phyloP scores from a whole-genome alignment of 2,888 invertebrate genomes.

The Tipula helvola region DNA sequence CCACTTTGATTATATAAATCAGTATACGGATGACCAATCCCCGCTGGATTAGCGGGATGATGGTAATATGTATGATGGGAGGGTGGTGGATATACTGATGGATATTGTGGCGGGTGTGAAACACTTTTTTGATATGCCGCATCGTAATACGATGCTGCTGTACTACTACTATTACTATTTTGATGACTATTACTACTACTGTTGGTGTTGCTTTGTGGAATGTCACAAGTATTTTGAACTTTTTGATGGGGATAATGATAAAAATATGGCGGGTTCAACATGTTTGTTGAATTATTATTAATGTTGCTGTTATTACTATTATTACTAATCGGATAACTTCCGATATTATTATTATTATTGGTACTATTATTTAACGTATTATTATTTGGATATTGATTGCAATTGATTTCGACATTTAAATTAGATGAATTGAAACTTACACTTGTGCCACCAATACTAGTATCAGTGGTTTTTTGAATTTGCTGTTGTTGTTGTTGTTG shows the following conservation, averaged over 20 bases:
- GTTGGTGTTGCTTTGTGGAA: not conserved
- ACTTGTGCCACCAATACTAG: not conserved
- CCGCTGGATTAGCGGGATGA: not conserved
- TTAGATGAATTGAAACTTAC: not conserved
- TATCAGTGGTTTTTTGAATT: not conserved
- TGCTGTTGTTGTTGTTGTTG: not conserved
- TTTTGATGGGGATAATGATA: not conserved
- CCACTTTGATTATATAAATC: not conserved
- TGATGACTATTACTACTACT: not conserved
- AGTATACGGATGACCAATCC: not conserved
- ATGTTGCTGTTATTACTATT: not conserved
- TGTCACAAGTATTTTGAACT: conserved; percentile 4
- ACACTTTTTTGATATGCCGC: not conserved
- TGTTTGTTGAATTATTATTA: not conserved
- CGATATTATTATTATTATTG: not conserved
- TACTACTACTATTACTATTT: not conserved
- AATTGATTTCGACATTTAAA: conserved; percentile 5
- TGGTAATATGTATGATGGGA: not conserved
- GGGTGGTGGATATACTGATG: not conserved
- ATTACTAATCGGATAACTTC: not conserved
- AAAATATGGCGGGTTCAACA: not conserved
- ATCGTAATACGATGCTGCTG: not conserved
- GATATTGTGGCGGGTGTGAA: not conserved
- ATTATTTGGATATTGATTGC: conserved; percentile 7
- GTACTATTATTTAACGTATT: not conserved